Conservation (phyloP, 2,113 vertebrate genomes). For the Sinocyclocheilus anophthalmus region DNA sequence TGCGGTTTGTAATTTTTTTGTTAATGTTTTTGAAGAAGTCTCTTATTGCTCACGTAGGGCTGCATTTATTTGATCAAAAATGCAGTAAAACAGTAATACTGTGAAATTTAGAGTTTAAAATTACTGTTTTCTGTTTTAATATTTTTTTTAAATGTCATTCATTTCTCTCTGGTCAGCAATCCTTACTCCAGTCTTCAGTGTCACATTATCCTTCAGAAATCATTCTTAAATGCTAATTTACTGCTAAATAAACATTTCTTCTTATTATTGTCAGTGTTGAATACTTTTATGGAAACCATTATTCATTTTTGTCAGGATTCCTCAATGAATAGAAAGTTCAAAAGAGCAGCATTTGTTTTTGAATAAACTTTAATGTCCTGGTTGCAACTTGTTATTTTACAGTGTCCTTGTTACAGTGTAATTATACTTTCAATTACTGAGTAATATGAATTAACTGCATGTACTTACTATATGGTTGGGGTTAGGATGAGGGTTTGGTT, state of each 20-base stretch:
- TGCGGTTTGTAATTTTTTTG: background rate
- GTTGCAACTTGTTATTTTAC: too few relatives aligned
- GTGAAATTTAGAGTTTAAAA: background rate
- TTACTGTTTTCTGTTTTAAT: background rate
- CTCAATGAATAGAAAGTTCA: background rate
- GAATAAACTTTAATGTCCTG: too few relatives aligned
- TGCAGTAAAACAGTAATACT: background rate
- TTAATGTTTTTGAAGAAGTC: background rate
- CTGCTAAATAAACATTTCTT: too few relatives aligned
- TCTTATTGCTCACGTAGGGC: background rate
- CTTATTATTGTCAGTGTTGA: background rate
- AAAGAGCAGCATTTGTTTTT: background rate
- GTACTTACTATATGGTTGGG: too few relatives aligned
- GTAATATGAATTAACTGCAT: too few relatives aligned
- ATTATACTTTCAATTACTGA: too few relatives aligned
- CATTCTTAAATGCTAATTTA: background rate
- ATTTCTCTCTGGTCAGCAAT: background rate
- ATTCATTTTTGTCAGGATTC: background rate
- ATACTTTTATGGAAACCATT: background rate
- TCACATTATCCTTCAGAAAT: background rate
- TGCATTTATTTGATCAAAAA: background rate
- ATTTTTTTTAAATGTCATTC: background rate
- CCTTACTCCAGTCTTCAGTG: background rate
- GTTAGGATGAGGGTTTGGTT: too few relatives aligned
- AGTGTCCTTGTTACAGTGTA: too few relatives aligned